Evolutionary conservation across 2,797 vertebrate species (phyloP).

Genomic region (Nyctibius grandis): DNA sequence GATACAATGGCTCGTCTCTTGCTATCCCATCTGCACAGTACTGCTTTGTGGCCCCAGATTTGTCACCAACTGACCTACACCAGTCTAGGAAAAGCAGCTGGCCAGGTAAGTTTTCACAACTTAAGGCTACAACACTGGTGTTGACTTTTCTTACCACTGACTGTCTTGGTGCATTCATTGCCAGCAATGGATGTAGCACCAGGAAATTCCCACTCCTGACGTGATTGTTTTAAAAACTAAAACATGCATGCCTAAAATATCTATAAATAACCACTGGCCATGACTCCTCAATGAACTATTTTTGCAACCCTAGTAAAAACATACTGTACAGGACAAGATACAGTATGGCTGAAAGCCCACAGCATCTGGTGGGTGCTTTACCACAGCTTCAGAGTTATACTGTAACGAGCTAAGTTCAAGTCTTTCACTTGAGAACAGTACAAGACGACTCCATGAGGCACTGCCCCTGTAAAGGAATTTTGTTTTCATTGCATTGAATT

Average conservation of each 20-base stretch:
- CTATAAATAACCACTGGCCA: constrained; percentile 76
- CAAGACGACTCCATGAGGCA: constrained; percentile 79
- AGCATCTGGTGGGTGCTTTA: constrained; percentile 68
- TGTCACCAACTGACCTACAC: neutral
- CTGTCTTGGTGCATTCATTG: constrained; percentile 62
- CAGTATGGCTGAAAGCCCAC: constrained; percentile 64
- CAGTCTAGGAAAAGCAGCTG: neutral
- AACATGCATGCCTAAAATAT: constrained; percentile 38
- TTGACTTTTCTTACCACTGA: constrained; percentile 54
- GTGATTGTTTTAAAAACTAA: neutral
- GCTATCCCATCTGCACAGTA: neutral
- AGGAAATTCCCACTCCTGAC: constrained; percentile 42
- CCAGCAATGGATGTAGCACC: constrained; percentile 71
- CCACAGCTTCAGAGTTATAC: constrained; percentile 74
- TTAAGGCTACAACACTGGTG: neutral
- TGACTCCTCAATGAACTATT: constrained; percentile 55
- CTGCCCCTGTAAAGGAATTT: constrained; percentile 78
- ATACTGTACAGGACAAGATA: constrained; percentile 56
- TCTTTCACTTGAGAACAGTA: constrained; percentile 80
- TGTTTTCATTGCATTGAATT: constrained; percentile 89
- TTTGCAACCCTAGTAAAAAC: constrained; percentile 65
- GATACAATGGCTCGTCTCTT: neutral
- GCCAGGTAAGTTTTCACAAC: neutral
- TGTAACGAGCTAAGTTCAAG: constrained; percentile 81
- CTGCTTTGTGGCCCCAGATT: neutral